These are phyloP conservation scores for Onchidella celtica DNA, from an alignment of 2,888 invertebrate species.

Conservation along the genomic window DNA sequence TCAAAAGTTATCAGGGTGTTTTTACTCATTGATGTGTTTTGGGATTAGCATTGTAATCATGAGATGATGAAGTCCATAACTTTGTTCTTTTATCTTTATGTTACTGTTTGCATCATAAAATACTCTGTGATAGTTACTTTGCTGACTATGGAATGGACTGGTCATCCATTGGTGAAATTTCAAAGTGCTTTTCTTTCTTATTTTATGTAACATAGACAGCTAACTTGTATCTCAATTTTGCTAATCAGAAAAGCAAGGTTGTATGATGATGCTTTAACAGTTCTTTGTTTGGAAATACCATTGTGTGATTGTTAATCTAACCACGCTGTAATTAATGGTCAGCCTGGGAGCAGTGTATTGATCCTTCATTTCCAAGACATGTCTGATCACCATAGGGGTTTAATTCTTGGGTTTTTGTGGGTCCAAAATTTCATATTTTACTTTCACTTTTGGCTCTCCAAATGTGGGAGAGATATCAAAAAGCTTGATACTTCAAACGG, in stretches of 20 bases:
- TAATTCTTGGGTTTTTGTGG: too few species aligned
- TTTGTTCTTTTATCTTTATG: constrained; percentile 17
- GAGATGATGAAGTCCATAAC: not conserved
- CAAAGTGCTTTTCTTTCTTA: too few species aligned
- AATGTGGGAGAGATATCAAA: too few species aligned
- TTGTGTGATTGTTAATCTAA: too few species aligned
- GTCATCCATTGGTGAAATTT: not conserved
- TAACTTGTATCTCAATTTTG: constrained; percentile 4
- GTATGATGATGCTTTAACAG: not conserved
- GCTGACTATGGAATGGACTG: constrained; percentile 26
- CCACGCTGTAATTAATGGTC: not conserved
- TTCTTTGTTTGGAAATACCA: too few species aligned
- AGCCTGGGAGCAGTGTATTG: too few species aligned
- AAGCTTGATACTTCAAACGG: too few species aligned
- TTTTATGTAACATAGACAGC: too few species aligned
- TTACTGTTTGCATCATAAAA: constrained; percentile 49
- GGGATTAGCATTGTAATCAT: not conserved
- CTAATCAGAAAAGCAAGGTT: constrained; percentile 19
- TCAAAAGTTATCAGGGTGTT: constrained; percentile 35
- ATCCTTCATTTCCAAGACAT: too few species aligned
- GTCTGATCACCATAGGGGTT: too few species aligned
- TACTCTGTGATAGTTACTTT: constrained; percentile 48
- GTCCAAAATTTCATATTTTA: not conserved
- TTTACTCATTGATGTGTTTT: constrained; percentile 5
- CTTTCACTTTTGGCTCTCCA: not conserved